Evolutionary conservation across 2,888 invertebrate genomes (phyloP), one percentile per base, ranked within the genome.

Genomic region (Oasisia sp.): DNA sequence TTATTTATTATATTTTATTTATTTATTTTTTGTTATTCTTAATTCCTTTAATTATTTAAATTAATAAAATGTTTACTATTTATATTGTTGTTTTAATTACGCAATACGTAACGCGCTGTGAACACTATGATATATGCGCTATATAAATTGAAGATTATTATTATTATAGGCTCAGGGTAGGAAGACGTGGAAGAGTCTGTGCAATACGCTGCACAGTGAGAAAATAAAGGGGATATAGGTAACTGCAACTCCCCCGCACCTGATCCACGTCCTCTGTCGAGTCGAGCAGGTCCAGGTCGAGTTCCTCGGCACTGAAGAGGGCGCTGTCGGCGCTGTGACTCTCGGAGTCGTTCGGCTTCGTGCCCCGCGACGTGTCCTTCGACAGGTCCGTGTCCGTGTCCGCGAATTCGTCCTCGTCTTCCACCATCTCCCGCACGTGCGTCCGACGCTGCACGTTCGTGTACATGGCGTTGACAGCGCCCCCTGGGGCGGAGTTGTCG

Each of bases 281-380:
- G 11, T 89, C 38, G 91, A 92, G 91, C 11, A 93, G 38, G 38
- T 38, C 92, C 74, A 94, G 91, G 58, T 93, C 93, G 19, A 92
- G 93, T 32, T 93, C 93, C 91, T 93, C 93, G 89, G 93, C 94
- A 8, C 93, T 93, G 27, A 93, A 89, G 19, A 93, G 90, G 9
- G 93, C 93, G 44, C 92, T 92, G 91, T 92, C 93, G n/a, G 93
- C 92, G 92, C 93, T 93, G 91, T 50, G 44, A 44, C 91, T 91
- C 92, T 94, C 94, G 74, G 93, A 92, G 38, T 93, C 92, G 92
- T 94, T 94, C 32, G 93, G 93, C 11, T 32, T 44, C 32, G 89
- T 93, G 9, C 92, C 93, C n/a, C 74, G 7, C 74, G 74, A 74
- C 74, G n/a, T 74, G 1, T 9, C 50, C 50, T 14, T 38, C 11